Base-by-base conservation (phyloP, 2,797 vertebrate species). In the Galaxias olidus region DNA sequence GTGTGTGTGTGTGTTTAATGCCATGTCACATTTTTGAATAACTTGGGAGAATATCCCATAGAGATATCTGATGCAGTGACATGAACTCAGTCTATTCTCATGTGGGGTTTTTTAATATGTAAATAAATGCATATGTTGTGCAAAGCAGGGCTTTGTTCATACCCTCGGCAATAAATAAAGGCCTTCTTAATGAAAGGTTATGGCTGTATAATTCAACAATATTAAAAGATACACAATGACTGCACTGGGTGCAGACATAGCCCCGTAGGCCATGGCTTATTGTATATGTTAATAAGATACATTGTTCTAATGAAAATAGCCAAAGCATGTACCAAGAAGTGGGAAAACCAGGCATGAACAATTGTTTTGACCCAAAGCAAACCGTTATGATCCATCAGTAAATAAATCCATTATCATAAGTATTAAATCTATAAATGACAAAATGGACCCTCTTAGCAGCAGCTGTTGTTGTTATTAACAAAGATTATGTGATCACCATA, bases 141-240 rank as follows among this genome's bases (percentile, higher is more conserved):
- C 40, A 50, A 12, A 13, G 9, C 8, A 11, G 49, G 18, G 51
- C 13, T 44, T 41, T 6, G 6, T 6, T 30, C 42, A 17, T 14
- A 18, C 7, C 51, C 50, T 53, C 42, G 63, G 49, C 19, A 56
- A 55, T 73, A 65, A 73, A 68, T 18, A 43, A 60, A 54, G 20
- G 17, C 13, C 55, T 30, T 41, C 42, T 64, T 62, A 72, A 63
- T 68, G 51, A 61, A n/a, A 60, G 12, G 52, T 56, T 51, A 52
- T 60, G 57, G 5, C 57, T 51, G 61, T 46, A 51, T 68, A 57
- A 73, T 60, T 59, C 65, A 73, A 53, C 43, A 41, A 61, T 45
- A 48, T 63, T 52, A 54, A 65, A 30, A 43, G 42, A 30, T 18
- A 52, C 42, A 59, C 51, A 53, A 54, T 67, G 49, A 47, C 65